phyloP scores from a whole-genome alignment of 1,140 invertebrate species.

The Pemphigus obesinymphae region DNA sequence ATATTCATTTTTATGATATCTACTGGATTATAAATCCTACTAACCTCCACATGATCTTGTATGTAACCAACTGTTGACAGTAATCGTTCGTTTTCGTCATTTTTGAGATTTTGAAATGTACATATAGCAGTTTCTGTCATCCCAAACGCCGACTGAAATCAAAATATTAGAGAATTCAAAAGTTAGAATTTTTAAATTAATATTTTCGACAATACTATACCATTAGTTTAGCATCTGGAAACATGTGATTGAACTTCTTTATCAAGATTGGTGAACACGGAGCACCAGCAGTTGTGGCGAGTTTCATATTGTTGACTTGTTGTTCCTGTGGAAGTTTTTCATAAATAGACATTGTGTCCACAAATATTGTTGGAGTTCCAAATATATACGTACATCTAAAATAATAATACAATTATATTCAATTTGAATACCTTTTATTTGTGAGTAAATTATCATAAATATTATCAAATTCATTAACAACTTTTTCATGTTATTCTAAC shows the following conservation, averaged over 20 bases:
- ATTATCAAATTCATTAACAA: too few species aligned
- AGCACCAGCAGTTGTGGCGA: slow-evolving; percentile 70
- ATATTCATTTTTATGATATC: too few species aligned
- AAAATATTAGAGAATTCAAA: not conserved
- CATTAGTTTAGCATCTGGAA: slow-evolving; percentile 25
- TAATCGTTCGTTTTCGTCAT: slow-evolving; percentile 62
- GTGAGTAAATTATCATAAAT: too few species aligned
- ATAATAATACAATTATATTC: not conserved
- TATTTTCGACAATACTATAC: too few species aligned
- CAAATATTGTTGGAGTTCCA: slow-evolving; percentile 97
- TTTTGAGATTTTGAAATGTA: slow-evolving; percentile 59
- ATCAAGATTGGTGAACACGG: slow-evolving; percentile 68
- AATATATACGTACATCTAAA: slow-evolving; percentile 69
- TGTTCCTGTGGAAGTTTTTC: slow-evolving; percentile 8
- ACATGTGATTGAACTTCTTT: slow-evolving; percentile 56
- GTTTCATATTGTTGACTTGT: slow-evolving; percentile 46
- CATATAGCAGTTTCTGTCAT: slow-evolving; percentile 80
- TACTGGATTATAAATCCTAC: too few species aligned
- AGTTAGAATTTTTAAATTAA: not conserved
- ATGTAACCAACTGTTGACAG: slow-evolving; percentile 73
- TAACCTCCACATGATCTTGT: slow-evolving; percentile 70
- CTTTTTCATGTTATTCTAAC: too few species aligned
- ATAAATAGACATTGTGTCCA: slow-evolving; percentile 60
- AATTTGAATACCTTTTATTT: too few species aligned
- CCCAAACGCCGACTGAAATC: slow-evolving; percentile 73